Evolutionary conservation across 1,140 invertebrate species (phyloP).

Genomic region (Brachionus koreanus): DNA sequence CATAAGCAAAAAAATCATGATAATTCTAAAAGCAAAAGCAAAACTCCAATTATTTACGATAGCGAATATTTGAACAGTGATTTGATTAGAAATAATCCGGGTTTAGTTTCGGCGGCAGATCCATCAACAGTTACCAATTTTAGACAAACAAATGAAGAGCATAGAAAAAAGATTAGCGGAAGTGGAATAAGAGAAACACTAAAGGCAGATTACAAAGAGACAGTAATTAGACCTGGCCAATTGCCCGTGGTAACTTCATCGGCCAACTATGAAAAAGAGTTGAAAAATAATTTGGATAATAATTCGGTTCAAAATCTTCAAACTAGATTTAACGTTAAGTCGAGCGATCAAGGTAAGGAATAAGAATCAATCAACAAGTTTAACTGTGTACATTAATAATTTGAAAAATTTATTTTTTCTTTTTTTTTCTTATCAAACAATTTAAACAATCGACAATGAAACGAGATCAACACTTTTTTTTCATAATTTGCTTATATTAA

Average conservation of each 20-base stretch:
- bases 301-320: background rate
- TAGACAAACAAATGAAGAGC: conserved; percentile 24
- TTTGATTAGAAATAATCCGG: background rate
- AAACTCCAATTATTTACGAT: background rate
- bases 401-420: background rate
- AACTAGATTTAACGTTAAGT: conserved; percentile 1
- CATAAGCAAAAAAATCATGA: background rate
- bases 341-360: conserved; percentile 29
- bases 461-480: background rate
- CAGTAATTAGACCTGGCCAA: background rate
- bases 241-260: background rate
- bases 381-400: background rate
- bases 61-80: background rate
- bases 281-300: background rate
- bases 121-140: background rate
- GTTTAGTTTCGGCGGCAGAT: background rate
- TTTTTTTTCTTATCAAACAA: background rate
- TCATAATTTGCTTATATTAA: background rate
- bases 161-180: conserved; percentile 4
- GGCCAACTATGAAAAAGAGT: conserved; percentile 32
- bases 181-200: background rate
- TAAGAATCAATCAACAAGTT: background rate
- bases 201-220: conserved; percentile 16
- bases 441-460: conserved; percentile 17
- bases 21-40: background rate